Percentiles rank a stretch among this genome's conserved stretches.
phyloP scores from a whole-genome alignment of 2,888 invertebrate genomes.

The Schizaphis graminum region DNA sequence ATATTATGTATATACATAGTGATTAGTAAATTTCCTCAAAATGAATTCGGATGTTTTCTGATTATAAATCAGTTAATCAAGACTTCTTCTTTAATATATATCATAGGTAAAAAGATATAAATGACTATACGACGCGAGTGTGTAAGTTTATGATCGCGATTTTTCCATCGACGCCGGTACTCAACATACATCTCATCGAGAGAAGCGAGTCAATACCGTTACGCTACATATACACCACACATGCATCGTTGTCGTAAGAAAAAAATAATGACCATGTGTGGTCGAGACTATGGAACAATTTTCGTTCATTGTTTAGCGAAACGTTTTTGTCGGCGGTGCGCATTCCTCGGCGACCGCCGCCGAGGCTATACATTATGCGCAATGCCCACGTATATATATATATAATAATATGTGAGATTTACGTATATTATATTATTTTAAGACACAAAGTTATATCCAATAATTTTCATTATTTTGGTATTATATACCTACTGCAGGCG shows the following conservation, averaged over 20 bases:
- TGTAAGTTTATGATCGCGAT: neutral
- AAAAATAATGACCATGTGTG: conserved; percentile 48
- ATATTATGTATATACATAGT: neutral
- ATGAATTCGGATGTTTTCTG: neutral
- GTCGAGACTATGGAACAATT: conserved; percentile 36
- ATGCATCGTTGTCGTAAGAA: neutral
- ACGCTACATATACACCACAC: neutral
- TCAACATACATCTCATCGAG: neutral
- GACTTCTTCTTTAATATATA: neutral
- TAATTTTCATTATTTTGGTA: neutral
- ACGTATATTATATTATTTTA: neutral
- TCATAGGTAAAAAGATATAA: neutral
- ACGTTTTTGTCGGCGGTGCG: conserved; percentile 3
- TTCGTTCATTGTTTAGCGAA: conserved; percentile 38
- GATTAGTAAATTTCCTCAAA: no score
- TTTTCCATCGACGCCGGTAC: neutral
- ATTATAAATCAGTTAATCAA: neutral
- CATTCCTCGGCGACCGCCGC: conserved; percentile 23
- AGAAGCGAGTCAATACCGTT: neutral
- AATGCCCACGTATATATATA: neutral
- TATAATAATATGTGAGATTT: neutral
- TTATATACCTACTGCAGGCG: neutral
- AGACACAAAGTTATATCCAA: neutral
- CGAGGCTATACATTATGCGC: neutral
- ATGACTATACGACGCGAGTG: neutral